phyloP scores from a whole-genome alignment of 2,113 vertebrate species.

The Callocephalon fimbriatum region DNA sequence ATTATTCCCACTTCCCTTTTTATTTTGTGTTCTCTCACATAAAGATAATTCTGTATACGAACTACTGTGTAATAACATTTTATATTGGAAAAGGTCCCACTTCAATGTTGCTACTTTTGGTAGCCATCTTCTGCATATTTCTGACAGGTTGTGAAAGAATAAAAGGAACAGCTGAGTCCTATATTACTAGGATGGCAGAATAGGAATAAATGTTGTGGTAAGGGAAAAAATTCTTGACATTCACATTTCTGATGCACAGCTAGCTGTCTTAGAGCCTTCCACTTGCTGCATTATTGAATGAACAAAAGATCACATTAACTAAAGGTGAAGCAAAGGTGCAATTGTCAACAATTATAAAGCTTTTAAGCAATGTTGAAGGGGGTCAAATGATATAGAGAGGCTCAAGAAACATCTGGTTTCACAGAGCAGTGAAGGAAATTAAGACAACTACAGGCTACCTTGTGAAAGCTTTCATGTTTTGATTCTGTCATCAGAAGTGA shows the following conservation, averaged over 20 bases:
- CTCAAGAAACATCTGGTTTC: not conserved
- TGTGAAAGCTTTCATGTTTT: not conserved
- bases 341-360: not conserved
- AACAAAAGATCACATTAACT: not conserved
- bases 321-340: not conserved
- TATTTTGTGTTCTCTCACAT: not conserved
- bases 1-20: not conserved
- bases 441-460: not conserved
- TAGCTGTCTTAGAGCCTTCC: not conserved
- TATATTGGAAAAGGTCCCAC: not conserved
- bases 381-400: not conserved
- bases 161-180: not conserved
- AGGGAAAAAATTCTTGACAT: not conserved
- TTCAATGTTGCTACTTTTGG: not conserved
- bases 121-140: not conserved
- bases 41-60: not conserved
- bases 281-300: not conserved
- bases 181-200: not conserved
- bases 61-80: not conserved
- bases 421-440: not conserved
- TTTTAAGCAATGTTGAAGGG: not conserved
- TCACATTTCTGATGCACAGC: not conserved
- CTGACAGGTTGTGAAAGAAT: not conserved
- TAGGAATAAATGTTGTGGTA: not conserved
- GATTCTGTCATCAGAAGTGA: not conserved